A percentile compares a stretch with the other conserved stretches of the same genome.
Conservation (phyloP, 92 coral and sea anemone species). For the Epizoanthus scotinus region DNA sequence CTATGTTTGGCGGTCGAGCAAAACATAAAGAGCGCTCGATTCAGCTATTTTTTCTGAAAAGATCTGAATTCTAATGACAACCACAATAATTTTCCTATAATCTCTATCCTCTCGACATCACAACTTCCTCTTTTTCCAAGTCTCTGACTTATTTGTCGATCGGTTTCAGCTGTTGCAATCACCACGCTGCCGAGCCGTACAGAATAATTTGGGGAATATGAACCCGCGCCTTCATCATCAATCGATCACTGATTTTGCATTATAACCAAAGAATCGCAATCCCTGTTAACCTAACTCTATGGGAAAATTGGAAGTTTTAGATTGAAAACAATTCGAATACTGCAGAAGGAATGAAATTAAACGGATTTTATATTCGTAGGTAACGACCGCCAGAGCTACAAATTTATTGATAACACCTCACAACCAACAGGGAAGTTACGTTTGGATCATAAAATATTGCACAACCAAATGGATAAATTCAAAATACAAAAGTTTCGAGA, state of each 20-base stretch:
- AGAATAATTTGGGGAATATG: background rate
- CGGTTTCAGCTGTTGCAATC: conserved; percentile 12
- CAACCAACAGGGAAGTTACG: conserved; percentile 15
- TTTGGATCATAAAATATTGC: conserved; percentile 15
- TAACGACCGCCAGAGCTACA: conserved; percentile 27
- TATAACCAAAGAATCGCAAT: background rate
- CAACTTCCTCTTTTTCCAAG: background rate
- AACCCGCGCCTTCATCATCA: background rate
- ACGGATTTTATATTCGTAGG: conserved; percentile 7
- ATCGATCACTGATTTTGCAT: conserved; percentile 4
- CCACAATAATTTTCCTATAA: conserved; percentile 25
- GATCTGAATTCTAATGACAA: background rate
- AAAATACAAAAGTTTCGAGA: background rate
- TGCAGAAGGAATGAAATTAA: conserved; percentile 8
- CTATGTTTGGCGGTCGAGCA: conserved; percentile 5
- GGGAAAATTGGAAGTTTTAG: conserved; percentile 18
- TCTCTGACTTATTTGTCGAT: background rate
- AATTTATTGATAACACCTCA: background rate
- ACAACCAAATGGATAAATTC: background rate
- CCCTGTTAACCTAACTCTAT: background rate
- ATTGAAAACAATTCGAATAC: background rate
- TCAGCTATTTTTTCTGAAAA: background rate
- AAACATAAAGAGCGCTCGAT: background rate
- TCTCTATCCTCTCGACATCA: background rate
- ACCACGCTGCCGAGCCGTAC: conserved; percentile 1